A percentile compares a stretch with the other conserved stretches of the same genome.
Evolutionary conservation across 37 sponge, comb jelly and placozoan genomes (phyloP).

Genomic region (Cliona cf. orientalis): DNA sequence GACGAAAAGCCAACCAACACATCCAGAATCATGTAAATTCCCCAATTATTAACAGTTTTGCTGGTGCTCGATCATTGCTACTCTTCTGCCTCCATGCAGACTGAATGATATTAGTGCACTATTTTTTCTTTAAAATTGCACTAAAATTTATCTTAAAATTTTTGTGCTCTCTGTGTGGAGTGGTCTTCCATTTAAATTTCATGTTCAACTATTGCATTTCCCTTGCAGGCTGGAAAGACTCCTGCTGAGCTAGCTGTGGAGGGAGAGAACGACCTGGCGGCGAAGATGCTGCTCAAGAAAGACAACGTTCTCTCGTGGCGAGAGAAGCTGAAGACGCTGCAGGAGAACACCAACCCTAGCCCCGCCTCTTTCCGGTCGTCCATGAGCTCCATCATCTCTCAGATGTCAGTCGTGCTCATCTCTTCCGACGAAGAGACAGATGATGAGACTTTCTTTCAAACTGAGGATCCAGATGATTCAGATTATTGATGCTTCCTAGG

Average conservation of each 20-base stretch:
- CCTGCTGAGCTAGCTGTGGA: conserved; percentile 12
- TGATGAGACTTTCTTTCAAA: no score
- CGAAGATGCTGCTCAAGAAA: conserved; percentile 4
- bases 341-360: neutral
- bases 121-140: neutral
- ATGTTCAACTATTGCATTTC: neutral
- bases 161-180: neutral
- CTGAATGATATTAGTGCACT: neutral
- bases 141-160: neutral
- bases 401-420: no score
- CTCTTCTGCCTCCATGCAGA: neutral
- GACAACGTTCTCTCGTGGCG: neutral
- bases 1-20: neutral
- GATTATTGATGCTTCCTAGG: no score
- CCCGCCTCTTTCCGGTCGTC: no score
- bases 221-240: conserved; percentile 24
- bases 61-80: no score
- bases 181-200: neutral
- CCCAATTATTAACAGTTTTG: no score
- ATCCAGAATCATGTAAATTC: neutral
- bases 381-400: no score
- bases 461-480: no score
- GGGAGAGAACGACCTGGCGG: neutral
- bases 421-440: no score
- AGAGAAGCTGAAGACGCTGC: conserved; percentile 5